A percentile compares a stretch with the other conserved stretches of the same genome.
Conservation (phyloP, 1,140 invertebrate genomes). For the Drosophila orena region DNA sequence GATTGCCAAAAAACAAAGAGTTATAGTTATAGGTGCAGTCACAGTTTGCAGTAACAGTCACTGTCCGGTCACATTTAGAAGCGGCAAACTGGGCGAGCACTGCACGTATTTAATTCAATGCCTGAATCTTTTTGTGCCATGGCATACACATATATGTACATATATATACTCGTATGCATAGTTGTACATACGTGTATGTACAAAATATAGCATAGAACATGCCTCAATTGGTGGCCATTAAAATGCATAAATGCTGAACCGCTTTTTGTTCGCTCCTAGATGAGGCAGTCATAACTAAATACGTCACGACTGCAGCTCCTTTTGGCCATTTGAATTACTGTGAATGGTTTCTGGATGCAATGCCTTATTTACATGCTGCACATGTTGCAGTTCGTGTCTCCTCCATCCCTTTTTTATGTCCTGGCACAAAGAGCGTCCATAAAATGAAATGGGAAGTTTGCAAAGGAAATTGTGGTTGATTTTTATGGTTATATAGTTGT, state of each 20-base stretch:
- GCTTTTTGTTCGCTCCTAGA: constrained; percentile 38
- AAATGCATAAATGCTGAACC: constrained; percentile 74
- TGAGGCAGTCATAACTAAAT: constrained; percentile 48
- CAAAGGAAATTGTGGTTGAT: constrained; percentile 10
- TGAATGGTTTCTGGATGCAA: constrained; percentile 48
- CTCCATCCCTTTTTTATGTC: constrained; percentile 20
- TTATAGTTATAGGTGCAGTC: constrained; percentile 23
- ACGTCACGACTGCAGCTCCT: constrained; percentile 45
- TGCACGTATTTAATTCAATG: constrained; percentile 55
- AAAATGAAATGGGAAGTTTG: constrained; percentile 23
- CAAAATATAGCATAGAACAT: constrained; percentile 29
- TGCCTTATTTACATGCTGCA: constrained; percentile 61
- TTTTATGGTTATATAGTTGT: not conserved
- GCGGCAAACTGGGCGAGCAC: constrained; percentile 29
- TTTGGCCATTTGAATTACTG: constrained; percentile 50
- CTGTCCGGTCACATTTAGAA: constrained; percentile 16
- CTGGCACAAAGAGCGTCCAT: constrained; percentile 16
- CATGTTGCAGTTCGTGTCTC: constrained; percentile 31
- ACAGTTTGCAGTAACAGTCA: constrained; percentile 26
- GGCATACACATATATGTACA: no score
- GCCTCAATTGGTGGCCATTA: constrained; percentile 79
- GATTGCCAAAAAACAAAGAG: constrained; percentile 28
- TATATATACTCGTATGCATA: no score
- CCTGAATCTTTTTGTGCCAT: constrained; percentile 39
- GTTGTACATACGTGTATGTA: constrained; percentile 1